These are phyloP conservation scores for Peucedramus taeniatus DNA, from an alignment of 2,113 vertebrate species.

Conservation along the genomic window DNA sequence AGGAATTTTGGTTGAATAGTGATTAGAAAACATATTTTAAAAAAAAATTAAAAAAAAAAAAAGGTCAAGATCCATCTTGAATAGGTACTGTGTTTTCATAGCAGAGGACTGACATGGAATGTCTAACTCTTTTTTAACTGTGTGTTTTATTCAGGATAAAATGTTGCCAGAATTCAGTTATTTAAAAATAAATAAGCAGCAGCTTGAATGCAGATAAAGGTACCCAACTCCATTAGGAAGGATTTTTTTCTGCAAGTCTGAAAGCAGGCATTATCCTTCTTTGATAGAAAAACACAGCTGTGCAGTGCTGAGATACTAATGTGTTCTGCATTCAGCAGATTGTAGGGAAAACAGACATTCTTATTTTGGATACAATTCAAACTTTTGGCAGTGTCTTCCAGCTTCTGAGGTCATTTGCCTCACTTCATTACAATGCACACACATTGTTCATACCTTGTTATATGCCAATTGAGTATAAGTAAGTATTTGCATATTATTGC, in stretches of 20 bases:
- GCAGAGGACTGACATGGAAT: neutral
- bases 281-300: slow-evolving; percentile 43
- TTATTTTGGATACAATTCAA: slow-evolving; percentile 51
- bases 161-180: neutral
- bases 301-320: slow-evolving; percentile 36
- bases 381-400: slow-evolving; percentile 34
- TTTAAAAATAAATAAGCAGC: slow-evolving; percentile 40
- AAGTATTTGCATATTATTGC: slow-evolving; percentile 20
- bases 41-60: neutral
- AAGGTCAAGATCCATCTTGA: neutral
- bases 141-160: slow-evolving; percentile 5
- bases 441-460: slow-evolving; percentile 44
- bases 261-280: slow-evolving; percentile 39
- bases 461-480: slow-evolving; percentile 12
- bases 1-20: neutral
- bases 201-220: slow-evolving; percentile 51
- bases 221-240: slow-evolving; percentile 38
- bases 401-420: slow-evolving; percentile 52
- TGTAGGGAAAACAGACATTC: slow-evolving; percentile 36
- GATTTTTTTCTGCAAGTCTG: slow-evolving; percentile 8
- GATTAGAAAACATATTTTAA: neutral
- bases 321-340: slow-evolving; percentile 42
- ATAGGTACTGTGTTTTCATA: neutral
- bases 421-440: slow-evolving; percentile 26
- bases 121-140: neutral